These are phyloP conservation scores for Cantharis rustica DNA, from an alignment of 2,888 invertebrate species.

Conservation along the genomic window DNA sequence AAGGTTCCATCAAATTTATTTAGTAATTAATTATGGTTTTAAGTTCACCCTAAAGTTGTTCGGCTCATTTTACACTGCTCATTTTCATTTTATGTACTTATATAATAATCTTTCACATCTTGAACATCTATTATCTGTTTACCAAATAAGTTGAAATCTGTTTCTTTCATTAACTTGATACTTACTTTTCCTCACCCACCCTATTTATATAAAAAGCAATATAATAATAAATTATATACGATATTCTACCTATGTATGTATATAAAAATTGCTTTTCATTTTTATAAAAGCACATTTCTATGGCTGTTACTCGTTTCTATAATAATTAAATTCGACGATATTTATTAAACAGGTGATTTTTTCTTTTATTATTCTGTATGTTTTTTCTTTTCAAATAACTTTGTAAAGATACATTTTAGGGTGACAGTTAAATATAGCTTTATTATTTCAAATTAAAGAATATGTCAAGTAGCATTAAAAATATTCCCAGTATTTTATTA, in stretches of 20 bases:
- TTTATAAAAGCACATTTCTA: not conserved
- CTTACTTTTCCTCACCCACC: not conserved
- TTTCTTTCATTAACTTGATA: not conserved
- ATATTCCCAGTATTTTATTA: not conserved
- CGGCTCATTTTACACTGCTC: not conserved
- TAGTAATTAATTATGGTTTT: conserved; percentile 3
- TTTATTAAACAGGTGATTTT: not conserved
- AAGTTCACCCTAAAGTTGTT: not conserved
- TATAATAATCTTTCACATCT: not conserved
- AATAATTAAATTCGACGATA: not conserved
- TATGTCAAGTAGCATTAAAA: not conserved
- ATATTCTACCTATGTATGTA: no score
- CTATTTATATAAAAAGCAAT: not conserved
- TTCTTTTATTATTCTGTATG: not conserved
- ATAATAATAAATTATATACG: not conserved
- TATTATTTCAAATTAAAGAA: not conserved
- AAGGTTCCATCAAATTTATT: not conserved
- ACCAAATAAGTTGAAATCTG: not conserved
- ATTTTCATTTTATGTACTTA: not conserved
- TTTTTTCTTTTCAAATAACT: not conserved
- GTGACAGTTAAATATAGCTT: not conserved
- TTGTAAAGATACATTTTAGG: not conserved
- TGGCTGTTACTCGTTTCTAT: not conserved
- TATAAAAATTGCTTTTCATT: not conserved
- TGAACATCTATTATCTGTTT: not conserved